Conservation (phyloP, 2,888 invertebrate genomes). For the Calameuta pallipes region DNA sequence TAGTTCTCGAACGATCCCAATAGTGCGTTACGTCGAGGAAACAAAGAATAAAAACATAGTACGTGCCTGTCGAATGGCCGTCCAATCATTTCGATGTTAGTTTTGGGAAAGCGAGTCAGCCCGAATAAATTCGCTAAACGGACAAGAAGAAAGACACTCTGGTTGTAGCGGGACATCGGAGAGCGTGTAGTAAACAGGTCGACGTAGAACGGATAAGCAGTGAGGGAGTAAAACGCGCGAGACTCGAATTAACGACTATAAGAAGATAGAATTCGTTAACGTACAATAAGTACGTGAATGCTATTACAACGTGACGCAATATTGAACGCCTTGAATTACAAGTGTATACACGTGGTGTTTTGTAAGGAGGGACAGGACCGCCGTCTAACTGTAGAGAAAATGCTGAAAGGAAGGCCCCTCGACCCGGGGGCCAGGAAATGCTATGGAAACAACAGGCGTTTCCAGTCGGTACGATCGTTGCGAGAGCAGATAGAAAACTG, state of each 20-base stretch:
- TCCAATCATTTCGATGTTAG: neutral
- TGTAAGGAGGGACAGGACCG: neutral
- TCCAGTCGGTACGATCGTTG: neutral
- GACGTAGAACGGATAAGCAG: neutral
- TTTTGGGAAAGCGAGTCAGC: neutral
- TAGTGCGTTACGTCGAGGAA: neutral
- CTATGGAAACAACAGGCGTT: neutral
- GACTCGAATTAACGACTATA: neutral
- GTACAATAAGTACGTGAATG: neutral
- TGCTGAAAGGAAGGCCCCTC: neutral
- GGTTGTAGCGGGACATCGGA: neutral
- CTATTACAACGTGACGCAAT: neutral
- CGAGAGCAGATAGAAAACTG: conserved; percentile 1
- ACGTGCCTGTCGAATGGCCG: neutral
- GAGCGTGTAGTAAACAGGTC: neutral
- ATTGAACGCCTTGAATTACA: neutral
- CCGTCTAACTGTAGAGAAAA: neutral
- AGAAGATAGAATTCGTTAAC: neutral
- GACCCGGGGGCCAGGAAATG: neutral
- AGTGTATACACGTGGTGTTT: neutral
- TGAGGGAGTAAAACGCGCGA: neutral
- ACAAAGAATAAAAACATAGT: neutral
- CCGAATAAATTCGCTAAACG: neutral
- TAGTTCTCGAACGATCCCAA: neutral
- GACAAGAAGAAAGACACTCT: neutral